Conservation (phyloP, 2,888 invertebrate species). For the Monoplex corrugatus region DNA sequence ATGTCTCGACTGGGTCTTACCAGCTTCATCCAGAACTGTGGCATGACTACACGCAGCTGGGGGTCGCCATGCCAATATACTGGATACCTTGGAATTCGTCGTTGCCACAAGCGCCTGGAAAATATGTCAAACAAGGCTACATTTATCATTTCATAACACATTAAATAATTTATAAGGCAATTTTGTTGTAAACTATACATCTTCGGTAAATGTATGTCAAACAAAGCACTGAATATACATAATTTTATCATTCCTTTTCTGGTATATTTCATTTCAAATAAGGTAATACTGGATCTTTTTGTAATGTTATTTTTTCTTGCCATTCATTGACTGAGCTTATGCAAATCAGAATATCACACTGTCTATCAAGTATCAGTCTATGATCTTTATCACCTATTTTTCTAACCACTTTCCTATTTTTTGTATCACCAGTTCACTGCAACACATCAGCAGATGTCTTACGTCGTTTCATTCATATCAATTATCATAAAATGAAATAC, state of each 20-base stretch:
- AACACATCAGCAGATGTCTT: no score
- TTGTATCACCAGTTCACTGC: no score
- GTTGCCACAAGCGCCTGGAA: conserved; percentile 78
- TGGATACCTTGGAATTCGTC: conserved; percentile 87
- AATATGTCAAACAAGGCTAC: conserved; percentile 27
- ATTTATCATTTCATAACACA: not conserved
- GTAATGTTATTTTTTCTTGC: no score
- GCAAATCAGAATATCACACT: no score
- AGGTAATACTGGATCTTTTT: not conserved
- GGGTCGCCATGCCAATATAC: conserved; percentile 95
- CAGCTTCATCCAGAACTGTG: conserved; percentile 98
- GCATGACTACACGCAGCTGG: conserved; percentile 94
- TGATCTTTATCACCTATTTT: no score
- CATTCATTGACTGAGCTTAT: no score
- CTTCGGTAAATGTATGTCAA: not conserved
- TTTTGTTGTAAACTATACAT: not conserved
- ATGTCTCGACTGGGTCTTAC: conserved; percentile 85
- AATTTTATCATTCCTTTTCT: not conserved
- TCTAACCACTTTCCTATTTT: no score
- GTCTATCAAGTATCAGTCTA: no score
- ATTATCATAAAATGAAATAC: no score
- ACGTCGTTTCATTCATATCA: no score
- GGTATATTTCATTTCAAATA: not conserved
- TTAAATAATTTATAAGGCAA: not conserved
- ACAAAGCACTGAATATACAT: not conserved